Evolutionary conservation across 2,113 vertebrate species (phyloP), one percentile per base, ranked within the genome.

Genomic region (Periophthalmus modestus): DNA sequence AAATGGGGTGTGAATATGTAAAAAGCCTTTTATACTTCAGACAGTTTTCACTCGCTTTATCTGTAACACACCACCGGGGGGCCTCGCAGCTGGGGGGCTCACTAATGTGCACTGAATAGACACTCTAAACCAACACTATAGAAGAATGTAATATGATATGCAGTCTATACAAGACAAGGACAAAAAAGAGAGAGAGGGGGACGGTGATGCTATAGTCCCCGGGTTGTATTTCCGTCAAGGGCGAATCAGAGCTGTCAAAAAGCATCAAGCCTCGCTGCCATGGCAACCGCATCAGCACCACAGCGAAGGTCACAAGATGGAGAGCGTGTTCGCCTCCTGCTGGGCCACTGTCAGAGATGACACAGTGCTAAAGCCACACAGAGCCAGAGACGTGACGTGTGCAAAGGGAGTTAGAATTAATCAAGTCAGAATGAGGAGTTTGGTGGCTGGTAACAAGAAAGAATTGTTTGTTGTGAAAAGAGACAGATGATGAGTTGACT

Each of bases 161-260:
- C 55, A 66, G 62, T 69, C 67, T 77, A 82, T 78, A 69, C 5
- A 67, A 87, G 80, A 78, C 83, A 83, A 89, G 83, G 86, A 80
- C 87, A 68, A 68, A 21, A 59, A 28, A 28, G 57, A 28, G 16
- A 33, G 52, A 46, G 65, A 69, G 80, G 68, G 70, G 76, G 75
- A 73, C 7, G 15, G 73, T 15, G 57, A 23, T 28, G 57, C 57
- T 28, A 24, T 15, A 28, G 80, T 84, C 88, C 90, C 78, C 78
- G 68, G 85, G 79, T 61, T 65, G 65, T 69, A 72, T 89, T 85
- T 81, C 89, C 86, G 82, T 90, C 91, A 91, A 92, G 90, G 92
- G 84, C 90, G 73, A 90, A 88, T 90, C 90, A 87, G 88, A 86
- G 76, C 89, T 90, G 90, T 91, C 92, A 92, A 72, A 87, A 89